Evolutionary conservation across 1,140 invertebrate species (phyloP).

Genomic region (Calosoma granatense): DNA sequence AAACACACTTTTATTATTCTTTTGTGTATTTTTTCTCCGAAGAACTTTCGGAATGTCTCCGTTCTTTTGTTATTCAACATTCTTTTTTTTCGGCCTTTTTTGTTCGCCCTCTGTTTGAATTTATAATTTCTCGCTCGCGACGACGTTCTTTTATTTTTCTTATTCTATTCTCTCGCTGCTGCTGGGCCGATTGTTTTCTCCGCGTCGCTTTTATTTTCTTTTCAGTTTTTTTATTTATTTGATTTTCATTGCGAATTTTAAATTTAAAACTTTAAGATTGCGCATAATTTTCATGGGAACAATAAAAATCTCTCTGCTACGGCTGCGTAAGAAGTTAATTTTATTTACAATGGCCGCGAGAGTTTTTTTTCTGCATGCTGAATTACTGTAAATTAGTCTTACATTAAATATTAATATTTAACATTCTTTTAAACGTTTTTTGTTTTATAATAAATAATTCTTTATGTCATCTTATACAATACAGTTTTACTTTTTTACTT

Average conservation of each 20-base stretch:
- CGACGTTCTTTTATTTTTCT: constrained; percentile 8
- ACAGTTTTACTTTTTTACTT: no score
- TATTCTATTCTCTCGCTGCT: background rate
- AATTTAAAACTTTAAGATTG: constrained; percentile 1
- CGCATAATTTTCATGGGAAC: no score
- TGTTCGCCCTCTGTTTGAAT: background rate
- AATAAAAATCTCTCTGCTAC: no score
- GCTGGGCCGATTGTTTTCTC: background rate
- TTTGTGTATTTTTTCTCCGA: background rate
- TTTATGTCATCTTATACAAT: no score
- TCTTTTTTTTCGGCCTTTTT: constrained; percentile 1
- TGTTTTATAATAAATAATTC: no score
- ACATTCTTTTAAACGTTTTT: no score
- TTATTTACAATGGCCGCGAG: no score
- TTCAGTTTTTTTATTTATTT: background rate
- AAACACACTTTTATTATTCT: background rate
- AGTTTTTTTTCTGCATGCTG: no score
- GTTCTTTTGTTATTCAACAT: background rate
- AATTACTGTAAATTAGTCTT: no score
- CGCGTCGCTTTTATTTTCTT: background rate
- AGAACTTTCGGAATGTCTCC: background rate
- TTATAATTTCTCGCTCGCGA: constrained; percentile 7
- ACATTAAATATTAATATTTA: no score
- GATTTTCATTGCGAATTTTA: constrained; percentile 7
- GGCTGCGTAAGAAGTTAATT: no score